Evolutionary conservation across 2,888 invertebrate species (phyloP), one percentile per base, ranked within the genome.

Genomic region (Apoda limacodes): DNA sequence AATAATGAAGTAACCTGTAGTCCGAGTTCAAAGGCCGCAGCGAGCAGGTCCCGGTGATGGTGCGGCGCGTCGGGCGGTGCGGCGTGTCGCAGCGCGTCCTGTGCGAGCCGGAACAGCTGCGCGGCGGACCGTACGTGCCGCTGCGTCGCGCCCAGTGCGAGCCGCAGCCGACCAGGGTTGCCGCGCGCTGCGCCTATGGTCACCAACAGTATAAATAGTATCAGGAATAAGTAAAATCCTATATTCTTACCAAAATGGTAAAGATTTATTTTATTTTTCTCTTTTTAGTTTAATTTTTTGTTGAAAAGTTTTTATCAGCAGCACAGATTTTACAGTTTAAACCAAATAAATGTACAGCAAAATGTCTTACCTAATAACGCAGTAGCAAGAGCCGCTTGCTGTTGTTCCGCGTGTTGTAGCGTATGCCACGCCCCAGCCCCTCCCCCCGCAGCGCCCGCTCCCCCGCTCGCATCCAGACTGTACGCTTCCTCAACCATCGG

Each of bases 41-140:
- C 89, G 26, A 93, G 80, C 40, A 92, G 70, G 40, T 90, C 88
- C 25, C 88, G 84, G 68, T 91, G 90, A 51, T 90, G 83, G 25
- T 88, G 89, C 24, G 88, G 88, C 50, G 89, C 89, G 55, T 88
- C 86, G 21, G 76, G 76, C 42, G 92, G 90, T 21, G 90, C 89
- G 22, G 92, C 91, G 64, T 91, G 90, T 9, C 91, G 85, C 66
- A 92, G 87, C 37, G 92, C 91, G 74, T 93, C 92, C 64, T 92
- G 92, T 35, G 93, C 92, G 35, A 93, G 75, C 42, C 91, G 88
- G 78, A 92, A 93, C 57, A 93, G 82, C 70, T 92, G 92, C 28
- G 90, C 89, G 4, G 92, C 90, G 45, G 90, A 90, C 49, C 92
- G 90, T 46, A 93, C 92, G 81, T 92, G 90, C 14, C 88, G 75